A percentile compares a stretch with the other conserved stretches of the same genome.
phyloP scores from a whole-genome alignment of 2,888 invertebrate genomes.

The Ypsolopha scabrella region DNA sequence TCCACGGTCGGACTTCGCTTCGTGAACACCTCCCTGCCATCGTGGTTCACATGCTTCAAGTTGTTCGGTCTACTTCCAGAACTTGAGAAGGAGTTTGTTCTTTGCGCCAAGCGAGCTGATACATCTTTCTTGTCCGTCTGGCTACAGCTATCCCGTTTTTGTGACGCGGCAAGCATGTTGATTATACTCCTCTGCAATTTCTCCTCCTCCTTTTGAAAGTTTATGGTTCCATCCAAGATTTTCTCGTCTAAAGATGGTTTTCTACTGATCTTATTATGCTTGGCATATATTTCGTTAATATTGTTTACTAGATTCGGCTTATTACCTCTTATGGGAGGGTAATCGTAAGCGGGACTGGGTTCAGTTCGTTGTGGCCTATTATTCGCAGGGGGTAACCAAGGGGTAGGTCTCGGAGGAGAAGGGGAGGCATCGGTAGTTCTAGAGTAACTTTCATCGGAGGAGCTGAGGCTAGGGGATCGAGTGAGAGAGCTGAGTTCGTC shows the following conservation, averaged over 20 bases:
- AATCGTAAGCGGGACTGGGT: slow-evolving; percentile 64
- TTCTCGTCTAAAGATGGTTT: slow-evolving; percentile 55
- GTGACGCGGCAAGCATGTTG: slow-evolving; percentile 65
- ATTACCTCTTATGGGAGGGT: slow-evolving; percentile 67
- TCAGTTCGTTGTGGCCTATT: slow-evolving; percentile 55
- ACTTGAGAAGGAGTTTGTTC: slow-evolving; percentile 66
- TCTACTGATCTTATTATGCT: slow-evolving; percentile 43
- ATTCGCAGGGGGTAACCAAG: slow-evolving; percentile 55
- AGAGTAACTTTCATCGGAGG: slow-evolving; percentile 87
- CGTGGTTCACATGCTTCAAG: slow-evolving; percentile 65
- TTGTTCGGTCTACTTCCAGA: slow-evolving; percentile 64
- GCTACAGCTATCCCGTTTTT: slow-evolving; percentile 73
- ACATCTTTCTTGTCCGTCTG: slow-evolving; percentile 77
- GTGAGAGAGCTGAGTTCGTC: slow-evolving; percentile 86
- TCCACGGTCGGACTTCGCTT: slow-evolving; percentile 57
- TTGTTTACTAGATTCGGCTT: slow-evolving; percentile 41
- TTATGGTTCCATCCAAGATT: slow-evolving; percentile 41
- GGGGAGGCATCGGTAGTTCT: slow-evolving; percentile 80
- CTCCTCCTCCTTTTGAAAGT: slow-evolving; percentile 59
- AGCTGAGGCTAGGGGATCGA: slow-evolving; percentile 85
- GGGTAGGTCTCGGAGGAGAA: slow-evolving; percentile 70
- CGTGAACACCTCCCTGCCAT: slow-evolving; percentile 52
- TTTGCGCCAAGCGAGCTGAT: slow-evolving; percentile 36
- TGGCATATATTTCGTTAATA: slow-evolving; percentile 50
- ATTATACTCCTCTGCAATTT: slow-evolving; percentile 61